A percentile compares a stretch with the other conserved stretches of the same genome.
phyloP scores from a whole-genome alignment of 2,888 invertebrate genomes.

The Odontomyia ornata region DNA sequence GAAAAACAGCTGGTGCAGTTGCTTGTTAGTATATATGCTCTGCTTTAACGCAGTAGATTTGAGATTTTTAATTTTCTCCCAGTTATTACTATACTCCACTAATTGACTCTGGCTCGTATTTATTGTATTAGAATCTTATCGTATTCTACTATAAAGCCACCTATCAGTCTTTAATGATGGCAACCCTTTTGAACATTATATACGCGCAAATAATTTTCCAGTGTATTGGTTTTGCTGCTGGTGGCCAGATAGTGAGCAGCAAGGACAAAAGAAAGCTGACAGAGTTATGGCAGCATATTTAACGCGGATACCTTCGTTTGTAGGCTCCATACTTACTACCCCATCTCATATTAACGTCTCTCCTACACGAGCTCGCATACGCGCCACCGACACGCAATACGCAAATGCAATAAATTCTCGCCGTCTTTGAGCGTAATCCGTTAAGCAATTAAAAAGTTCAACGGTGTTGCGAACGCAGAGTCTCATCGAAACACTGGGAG shows the following conservation, averaged over 20 bases:
- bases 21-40: too few relatives aligned
- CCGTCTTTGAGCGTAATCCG: constrained; percentile 40
- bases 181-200: not conserved
- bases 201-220: constrained; percentile 14
- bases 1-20: too few relatives aligned
- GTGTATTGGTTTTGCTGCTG: constrained; percentile 12
- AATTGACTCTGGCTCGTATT: too few relatives aligned
- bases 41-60: too few relatives aligned
- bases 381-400: constrained; percentile 35
- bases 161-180: too few relatives aligned
- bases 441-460: constrained; percentile 43
- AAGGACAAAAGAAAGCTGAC: constrained; percentile 33
- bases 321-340: constrained; percentile 24
- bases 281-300: constrained; percentile 43
- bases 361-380: constrained; percentile 6
- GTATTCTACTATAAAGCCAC: too few relatives aligned
- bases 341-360: not conserved
- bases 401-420: constrained; percentile 38
- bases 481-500: constrained; percentile 34
- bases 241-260: constrained; percentile 17
- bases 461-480: not conserved
- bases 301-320: constrained; percentile 18
- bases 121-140: too few relatives aligned
- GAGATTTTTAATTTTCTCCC: too few relatives aligned
- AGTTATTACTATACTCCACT: too few relatives aligned